Evolutionary conservation across 2,113 vertebrate genomes (phyloP), one percentile per base, ranked within the genome.

Genomic region (Ptychochromis oligacanthus): DNA sequence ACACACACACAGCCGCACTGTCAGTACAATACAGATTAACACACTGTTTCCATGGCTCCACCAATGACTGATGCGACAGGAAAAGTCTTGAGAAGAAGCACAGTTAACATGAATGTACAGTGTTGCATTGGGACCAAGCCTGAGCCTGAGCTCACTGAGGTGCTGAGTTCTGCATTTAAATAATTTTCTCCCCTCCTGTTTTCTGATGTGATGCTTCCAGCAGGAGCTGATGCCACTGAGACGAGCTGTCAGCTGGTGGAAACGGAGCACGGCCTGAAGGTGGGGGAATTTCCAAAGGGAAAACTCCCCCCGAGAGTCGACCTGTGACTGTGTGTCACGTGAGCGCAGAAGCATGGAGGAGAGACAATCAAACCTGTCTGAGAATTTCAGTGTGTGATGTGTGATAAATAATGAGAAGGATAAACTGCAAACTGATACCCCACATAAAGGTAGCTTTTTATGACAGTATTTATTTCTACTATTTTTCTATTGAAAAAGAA

Each of bases 201-300:
- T 62, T 58, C 62, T 77, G n/a, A 62, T 46, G 1, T 89, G 40
- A 77, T 88, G 36, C 92, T 86, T 91, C 77, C 82, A 88, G 75
- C 88, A 95, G 95, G 86, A 91, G 87, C 83, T 82, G 89, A 90
- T 84, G 88, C 91, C 87, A 81, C 75, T 72, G 82, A 89, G 88
- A 90, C 70, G 22, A 90, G 15, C 84, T 83, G 83, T 88, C 88
- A 88, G 83, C 56, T n/a, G 81, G 83, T 78, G 90, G 87, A 85
- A 84, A 87, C 75, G 11, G 88, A 91, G 79, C 60, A 56, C 54
- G 75, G 85, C 90, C 88, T 91, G 87, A 88, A 92, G 91, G 77
- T 85, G 89, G 88, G 72, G 88, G 82, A 88, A 56, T 94, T 93
- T 93, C 87, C 89, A 81, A 88, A 88, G 85, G 81, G 93, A 93